Evolutionary conservation across 2,113 vertebrate species (phyloP), one percentile per base, ranked within the genome.

Genomic region (Clarias macrocephalus): DNA sequence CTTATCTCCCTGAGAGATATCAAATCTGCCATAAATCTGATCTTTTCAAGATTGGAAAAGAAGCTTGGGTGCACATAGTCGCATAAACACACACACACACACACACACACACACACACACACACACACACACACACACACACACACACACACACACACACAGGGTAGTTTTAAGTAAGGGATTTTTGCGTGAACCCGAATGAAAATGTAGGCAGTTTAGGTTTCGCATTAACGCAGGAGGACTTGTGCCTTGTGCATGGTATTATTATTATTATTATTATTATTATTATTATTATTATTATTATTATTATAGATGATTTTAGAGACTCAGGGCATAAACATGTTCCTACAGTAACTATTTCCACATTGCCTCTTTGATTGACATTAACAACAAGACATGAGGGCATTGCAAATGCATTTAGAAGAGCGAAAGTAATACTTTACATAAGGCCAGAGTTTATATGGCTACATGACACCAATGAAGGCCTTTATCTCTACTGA

Each of bases 21-120:
- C 90, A 91, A 91, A 87, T 82, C 54, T 86, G 76, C 90, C 87
- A 92, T 93, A 93, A 93, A 94, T 94, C 92, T 92, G 90, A 89
- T 85, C 81, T 89, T 91, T 92, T 89, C 86, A 88, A 88, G 88
- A 92, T 91, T 88, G 88, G 88, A 87, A 93, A 92, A 90, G 87
- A 92, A 89, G 89, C 89, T 87, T 82, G 79, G 87, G 88, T 87
- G 76, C 62, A 77, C 63, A 83, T 72, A 75, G 12, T 62, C 37
- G 0, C 65, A 73, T 25, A 72, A 73, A 85, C 87, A 85, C 37
- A 37, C 37, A 54, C 57, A 37, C 2, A 37, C 33, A 37, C 33
- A 37, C 33, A 37, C 33, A 85, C 37, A 37, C 33, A 85, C 87
- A 85, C 37, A 37, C 33, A 85, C 87, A 85, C 37, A 37, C 33